Percentiles rank a stretch among this genome's conserved stretches.
phyloP scores from a whole-genome alignment of 2,888 invertebrate genomes.

The Thysanoteuthis rhombus region DNA sequence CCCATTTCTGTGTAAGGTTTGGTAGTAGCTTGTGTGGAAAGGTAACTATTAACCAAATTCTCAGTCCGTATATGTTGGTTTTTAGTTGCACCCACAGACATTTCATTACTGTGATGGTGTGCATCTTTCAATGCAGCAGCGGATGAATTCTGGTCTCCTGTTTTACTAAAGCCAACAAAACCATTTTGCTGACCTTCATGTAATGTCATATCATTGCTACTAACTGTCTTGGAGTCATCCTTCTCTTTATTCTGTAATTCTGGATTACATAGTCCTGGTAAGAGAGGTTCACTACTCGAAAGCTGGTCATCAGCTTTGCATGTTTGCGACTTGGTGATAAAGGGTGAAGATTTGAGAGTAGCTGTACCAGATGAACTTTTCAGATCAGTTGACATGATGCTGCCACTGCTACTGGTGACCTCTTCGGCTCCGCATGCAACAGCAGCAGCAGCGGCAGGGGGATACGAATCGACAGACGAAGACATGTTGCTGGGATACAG shows the following conservation, averaged over 20 bases:
- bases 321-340: background rate
- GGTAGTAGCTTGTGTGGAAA: background rate
- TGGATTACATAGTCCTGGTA: background rate
- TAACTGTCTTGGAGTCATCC: background rate
- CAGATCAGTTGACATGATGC: background rate
- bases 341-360: background rate
- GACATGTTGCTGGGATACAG: background rate
- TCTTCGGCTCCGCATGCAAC: background rate
- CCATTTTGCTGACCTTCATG: background rate
- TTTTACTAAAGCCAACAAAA: background rate
- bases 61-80: constrained; percentile 19
- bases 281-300: background rate
- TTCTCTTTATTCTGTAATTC: background rate
- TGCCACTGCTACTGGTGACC: background rate
- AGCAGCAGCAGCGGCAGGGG: background rate
- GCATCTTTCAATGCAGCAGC: background rate
- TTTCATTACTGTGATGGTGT: background rate
- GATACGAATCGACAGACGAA: background rate
- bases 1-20: background rate
- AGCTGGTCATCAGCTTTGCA: background rate
- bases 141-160: background rate
- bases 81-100: background rate
- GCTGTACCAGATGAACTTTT: background rate
- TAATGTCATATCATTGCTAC: background rate
- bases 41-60: background rate